phyloP scores from a whole-genome alignment of 2,113 vertebrate genomes.

The Elephantulus edwardii region DNA sequence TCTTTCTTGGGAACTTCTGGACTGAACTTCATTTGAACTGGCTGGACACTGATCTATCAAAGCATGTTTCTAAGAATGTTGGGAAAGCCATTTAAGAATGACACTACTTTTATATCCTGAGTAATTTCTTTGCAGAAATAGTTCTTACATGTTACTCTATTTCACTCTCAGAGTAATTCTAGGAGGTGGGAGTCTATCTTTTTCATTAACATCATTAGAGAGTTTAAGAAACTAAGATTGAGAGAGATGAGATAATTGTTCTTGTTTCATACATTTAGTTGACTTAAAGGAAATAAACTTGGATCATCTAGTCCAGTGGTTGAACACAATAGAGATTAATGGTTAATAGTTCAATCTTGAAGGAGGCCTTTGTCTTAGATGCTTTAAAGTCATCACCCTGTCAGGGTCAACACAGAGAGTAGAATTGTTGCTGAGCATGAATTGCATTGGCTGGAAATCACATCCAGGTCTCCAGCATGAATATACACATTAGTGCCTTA shows the following conservation, averaged over 20 bases:
- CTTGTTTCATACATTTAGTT: background rate
- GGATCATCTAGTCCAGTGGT: fast-evolving
- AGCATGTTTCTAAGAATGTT: background rate
- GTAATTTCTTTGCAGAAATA: background rate
- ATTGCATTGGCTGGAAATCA: background rate
- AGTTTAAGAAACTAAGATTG: background rate
- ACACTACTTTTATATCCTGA: background rate
- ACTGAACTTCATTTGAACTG: background rate
- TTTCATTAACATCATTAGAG: background rate
- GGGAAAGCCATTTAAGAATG: background rate
- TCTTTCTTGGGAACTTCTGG: background rate
- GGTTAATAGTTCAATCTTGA: background rate
- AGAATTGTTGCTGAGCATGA: background rate
- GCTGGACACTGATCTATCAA: no score
- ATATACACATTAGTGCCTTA: background rate
- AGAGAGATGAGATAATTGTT: fast-evolving
- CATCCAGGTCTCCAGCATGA: background rate
- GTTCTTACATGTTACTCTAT: background rate
- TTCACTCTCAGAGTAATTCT: no score
- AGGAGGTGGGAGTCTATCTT: background rate
- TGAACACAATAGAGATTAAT: no score
- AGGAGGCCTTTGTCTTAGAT: background rate
- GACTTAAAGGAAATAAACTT: background rate
- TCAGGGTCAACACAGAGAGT: background rate
- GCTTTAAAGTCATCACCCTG: background rate